Conservation (phyloP, 2,888 invertebrate species). For the Globia sparganii region DNA sequence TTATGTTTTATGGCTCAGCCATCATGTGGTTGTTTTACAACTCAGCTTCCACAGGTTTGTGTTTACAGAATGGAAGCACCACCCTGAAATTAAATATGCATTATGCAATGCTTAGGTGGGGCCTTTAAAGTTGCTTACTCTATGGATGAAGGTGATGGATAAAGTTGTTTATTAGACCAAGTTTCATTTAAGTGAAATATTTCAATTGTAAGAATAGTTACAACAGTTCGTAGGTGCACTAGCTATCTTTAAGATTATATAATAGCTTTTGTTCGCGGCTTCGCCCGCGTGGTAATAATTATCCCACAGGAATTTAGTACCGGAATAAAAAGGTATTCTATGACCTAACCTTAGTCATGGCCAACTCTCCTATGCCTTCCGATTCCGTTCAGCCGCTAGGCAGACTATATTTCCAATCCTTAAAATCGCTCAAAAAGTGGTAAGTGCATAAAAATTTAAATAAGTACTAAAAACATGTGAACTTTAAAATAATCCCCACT, state of each 20-base stretch:
- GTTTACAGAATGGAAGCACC: neutral
- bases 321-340: neutral
- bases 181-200: neutral
- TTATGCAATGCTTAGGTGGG: neutral
- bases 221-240: neutral
- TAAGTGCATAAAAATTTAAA: neutral
- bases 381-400: neutral
- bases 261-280: neutral
- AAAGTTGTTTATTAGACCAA: neutral
- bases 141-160: neutral
- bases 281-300: neutral
- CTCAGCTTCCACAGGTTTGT: slow-evolving; percentile 2
- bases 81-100: slow-evolving; percentile 5
- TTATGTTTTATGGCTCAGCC: slow-evolving; percentile 12
- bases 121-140: neutral
- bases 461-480: neutral
- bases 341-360: neutral
- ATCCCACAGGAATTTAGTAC: neutral
- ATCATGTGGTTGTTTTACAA: slow-evolving; percentile 8
- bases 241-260: slow-evolving; percentile 5
- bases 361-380: neutral
- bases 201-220: neutral
- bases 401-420: neutral
- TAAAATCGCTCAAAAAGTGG: neutral
- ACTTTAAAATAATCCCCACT: neutral